Conservation (phyloP, 1,140 invertebrate genomes). For the Monomorium pharaonis region DNA sequence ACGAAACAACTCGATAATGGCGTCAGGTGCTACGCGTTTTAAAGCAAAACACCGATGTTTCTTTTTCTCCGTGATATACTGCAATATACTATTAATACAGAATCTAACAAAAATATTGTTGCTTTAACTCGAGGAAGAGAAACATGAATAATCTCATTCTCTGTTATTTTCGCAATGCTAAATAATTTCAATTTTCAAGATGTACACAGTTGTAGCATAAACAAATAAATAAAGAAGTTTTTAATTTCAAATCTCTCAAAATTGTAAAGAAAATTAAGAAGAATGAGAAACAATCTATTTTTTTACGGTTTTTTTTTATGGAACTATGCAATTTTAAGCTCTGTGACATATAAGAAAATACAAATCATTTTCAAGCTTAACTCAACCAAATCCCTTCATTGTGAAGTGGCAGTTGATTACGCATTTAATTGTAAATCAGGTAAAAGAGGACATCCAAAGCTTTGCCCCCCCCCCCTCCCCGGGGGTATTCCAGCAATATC, state of each 20-base stretch:
- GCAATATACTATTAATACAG: neutral
- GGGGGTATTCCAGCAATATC: constrained; percentile 2
- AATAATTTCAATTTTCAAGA: neutral
- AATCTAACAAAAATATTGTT: neutral
- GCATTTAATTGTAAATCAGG: neutral
- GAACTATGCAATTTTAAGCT: neutral
- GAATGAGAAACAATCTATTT: neutral
- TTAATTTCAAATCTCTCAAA: neutral
- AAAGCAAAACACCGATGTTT: neutral
- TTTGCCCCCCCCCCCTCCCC: neutral
- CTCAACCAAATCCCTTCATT: neutral
- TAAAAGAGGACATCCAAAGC: neutral
- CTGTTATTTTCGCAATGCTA: neutral
- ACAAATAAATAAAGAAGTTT: neutral
- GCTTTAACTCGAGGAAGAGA: neutral
- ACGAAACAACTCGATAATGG: neutral
- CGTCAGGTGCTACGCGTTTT: neutral
- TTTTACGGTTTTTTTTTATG: neutral
- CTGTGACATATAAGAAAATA: neutral
- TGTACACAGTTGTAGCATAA: neutral
- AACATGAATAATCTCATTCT: neutral
- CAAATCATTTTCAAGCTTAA: neutral
- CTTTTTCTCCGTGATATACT: neutral
- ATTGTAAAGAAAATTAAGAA: neutral
- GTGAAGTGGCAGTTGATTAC: neutral